A percentile compares a stretch with the other conserved stretches of the same genome.
Evolutionary conservation across 2,888 invertebrate genomes (phyloP).

Genomic region (Pristionchus arcanus): DNA sequence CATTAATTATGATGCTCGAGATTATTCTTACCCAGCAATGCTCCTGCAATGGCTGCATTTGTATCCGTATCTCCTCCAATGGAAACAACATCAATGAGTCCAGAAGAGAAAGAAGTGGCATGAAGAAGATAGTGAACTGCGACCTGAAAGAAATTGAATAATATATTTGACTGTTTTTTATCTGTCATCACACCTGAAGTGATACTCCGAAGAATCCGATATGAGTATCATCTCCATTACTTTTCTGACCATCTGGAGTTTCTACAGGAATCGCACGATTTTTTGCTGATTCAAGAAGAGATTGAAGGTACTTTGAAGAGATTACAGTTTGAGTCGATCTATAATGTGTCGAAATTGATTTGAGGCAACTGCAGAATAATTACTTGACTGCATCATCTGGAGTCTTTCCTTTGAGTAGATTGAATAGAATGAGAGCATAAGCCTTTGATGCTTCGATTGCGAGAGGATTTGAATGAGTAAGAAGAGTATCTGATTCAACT

Average conservation of each 20-base stretch:
- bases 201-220: slow-evolving; percentile 53
- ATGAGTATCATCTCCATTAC: slow-evolving; percentile 26
- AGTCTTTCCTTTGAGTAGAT: slow-evolving; percentile 45
- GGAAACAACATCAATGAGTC: neutral
- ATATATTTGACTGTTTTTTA: neutral
- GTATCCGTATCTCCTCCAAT: slow-evolving; percentile 55
- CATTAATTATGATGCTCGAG: neutral
- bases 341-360: neutral
- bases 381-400: slow-evolving; percentile 18
- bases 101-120: slow-evolving; percentile 23
- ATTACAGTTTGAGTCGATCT: neutral
- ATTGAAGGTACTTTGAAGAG: neutral
- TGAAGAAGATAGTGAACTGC: slow-evolving; percentile 35
- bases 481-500: slow-evolving; percentile 32
- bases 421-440: neutral
- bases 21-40: slow-evolving; percentile 32
- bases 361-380: neutral
- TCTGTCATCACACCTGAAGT: slow-evolving; percentile 25
- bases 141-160: neutral
- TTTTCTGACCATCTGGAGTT: neutral
- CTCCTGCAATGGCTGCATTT: slow-evolving; percentile 44
- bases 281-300: neutral
- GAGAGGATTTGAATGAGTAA: slow-evolving; percentile 45
- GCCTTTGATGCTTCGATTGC: slow-evolving; percentile 17
- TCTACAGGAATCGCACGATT: neutral